Evolutionary conservation across 1,140 invertebrate species (phyloP).

Genomic region (Holcopasites calliopsidis): DNA sequence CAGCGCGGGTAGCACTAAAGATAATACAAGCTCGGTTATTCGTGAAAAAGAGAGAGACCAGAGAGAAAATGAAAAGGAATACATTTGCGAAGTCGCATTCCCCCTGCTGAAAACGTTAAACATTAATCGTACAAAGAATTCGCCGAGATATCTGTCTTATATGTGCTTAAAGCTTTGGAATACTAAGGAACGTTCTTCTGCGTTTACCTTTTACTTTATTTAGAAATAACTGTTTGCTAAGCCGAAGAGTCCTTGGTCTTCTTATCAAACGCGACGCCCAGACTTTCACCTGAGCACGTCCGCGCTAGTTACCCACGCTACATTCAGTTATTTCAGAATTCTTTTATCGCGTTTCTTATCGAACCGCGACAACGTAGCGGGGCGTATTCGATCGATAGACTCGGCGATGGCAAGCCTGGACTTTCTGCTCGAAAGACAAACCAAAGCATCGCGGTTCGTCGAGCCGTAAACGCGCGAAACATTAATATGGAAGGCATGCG

Average conservation of each 20-base stretch:
- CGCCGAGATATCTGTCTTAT: too few relatives aligned
- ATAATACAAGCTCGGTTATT: constrained; percentile 8
- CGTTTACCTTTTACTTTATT: too few relatives aligned
- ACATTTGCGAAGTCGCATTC: background rate
- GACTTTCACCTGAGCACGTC: background rate
- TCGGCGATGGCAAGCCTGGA: background rate
- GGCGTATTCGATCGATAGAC: background rate
- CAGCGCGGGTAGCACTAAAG: background rate
- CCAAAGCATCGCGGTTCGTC: background rate
- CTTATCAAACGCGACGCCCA: too few relatives aligned
- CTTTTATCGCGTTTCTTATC: constrained; percentile 1
- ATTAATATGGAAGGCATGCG: constrained; percentile 39
- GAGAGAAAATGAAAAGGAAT: background rate
- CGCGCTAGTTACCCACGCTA: too few relatives aligned
- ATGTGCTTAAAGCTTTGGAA: too few relatives aligned
- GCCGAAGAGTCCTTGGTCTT: too few relatives aligned
- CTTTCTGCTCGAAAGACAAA: constrained; percentile 4
- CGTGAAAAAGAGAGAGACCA: background rate
- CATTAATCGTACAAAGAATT: background rate
- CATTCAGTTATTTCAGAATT: too few relatives aligned
- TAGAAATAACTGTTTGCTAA: too few relatives aligned
- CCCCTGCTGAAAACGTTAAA: background rate
- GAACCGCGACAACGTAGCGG: background rate
- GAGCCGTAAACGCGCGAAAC: constrained; percentile 8
- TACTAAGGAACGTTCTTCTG: too few relatives aligned